Conservation (phyloP, 2,113 vertebrate genomes). For the Apteryx mantelli region DNA sequence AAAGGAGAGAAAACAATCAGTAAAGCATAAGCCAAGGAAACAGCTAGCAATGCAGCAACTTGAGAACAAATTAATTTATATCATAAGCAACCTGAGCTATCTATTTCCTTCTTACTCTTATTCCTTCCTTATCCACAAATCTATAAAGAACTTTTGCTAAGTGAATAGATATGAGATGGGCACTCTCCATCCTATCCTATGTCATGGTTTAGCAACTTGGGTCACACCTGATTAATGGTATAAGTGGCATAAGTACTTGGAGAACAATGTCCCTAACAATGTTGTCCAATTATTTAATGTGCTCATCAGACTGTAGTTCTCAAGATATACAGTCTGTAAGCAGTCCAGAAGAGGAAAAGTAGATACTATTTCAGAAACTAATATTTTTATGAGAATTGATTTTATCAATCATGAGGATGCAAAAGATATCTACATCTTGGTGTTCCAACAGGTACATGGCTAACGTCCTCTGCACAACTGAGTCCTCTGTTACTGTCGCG, state of each 20-base stretch:
- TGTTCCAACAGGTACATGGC: background rate
- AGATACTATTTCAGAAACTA: background rate
- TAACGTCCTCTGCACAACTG: background rate
- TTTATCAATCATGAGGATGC: background rate
- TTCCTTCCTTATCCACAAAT: background rate
- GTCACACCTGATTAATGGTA: background rate
- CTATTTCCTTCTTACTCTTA: background rate
- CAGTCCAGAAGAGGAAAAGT: background rate
- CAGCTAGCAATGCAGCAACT: background rate
- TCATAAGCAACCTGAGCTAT: background rate
- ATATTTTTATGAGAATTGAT: background rate
- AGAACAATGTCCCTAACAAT: background rate
- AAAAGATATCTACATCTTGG: background rate
- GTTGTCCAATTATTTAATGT: background rate
- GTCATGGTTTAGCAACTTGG: background rate
- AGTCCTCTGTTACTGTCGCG: background rate
- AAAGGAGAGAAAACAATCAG: background rate
- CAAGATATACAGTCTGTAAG: background rate
- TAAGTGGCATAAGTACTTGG: background rate
- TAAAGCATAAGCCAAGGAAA: background rate
- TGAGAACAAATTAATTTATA: background rate
- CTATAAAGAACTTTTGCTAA: background rate
- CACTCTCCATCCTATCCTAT: background rate
- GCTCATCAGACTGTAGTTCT: background rate
- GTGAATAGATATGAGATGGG: background rate